Evolutionary conservation across 2,888 invertebrate species (phyloP).

Genomic region (Germaria angustata): DNA sequence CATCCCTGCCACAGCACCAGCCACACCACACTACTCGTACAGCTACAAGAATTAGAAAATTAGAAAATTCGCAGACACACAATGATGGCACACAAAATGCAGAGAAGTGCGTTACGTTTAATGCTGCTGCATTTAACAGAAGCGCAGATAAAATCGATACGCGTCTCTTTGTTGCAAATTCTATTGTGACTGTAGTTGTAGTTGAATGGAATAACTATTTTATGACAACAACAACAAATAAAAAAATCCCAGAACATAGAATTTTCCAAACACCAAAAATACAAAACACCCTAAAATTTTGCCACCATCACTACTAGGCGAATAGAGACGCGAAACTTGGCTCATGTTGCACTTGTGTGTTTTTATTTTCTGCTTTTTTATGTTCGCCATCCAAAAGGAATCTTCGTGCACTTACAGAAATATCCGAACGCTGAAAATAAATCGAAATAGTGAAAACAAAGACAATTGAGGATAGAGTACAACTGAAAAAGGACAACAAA

Average conservation of each 20-base stretch:
- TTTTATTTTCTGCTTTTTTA: neutral
- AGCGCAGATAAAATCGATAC: conserved; percentile 69
- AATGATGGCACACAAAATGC: conserved; percentile 45
- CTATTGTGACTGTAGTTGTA: neutral
- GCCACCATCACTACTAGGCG: conserved; percentile 59
- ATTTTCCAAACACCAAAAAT: conserved; percentile 32
- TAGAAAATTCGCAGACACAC: conserved; percentile 28
- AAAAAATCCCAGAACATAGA: conserved; percentile 29
- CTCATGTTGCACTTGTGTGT: conserved; percentile 9
- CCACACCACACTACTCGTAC: no score
- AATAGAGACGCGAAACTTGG: conserved; percentile 57
- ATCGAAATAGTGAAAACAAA: conserved; percentile 8
- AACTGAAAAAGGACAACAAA: neutral
- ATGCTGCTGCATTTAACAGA: conserved; percentile 67
- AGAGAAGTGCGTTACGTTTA: conserved; percentile 66
- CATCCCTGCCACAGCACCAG: neutral
- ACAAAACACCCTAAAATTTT: conserved; percentile 59
- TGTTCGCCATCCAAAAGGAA: conserved; percentile 24
- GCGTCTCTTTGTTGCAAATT: conserved; percentile 49
- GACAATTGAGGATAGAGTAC: conserved; percentile 27
- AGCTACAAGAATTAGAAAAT: conserved; percentile 31
- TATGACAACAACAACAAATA: conserved; percentile 47
- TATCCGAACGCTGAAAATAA: conserved; percentile 17
- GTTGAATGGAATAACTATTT: conserved; percentile 36
- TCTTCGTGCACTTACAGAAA: conserved; percentile 32